A percentile compares a stretch with the other conserved stretches of the same genome.
phyloP scores from a whole-genome alignment of 2,113 vertebrate genomes.

The Pardalotus punctatus region DNA sequence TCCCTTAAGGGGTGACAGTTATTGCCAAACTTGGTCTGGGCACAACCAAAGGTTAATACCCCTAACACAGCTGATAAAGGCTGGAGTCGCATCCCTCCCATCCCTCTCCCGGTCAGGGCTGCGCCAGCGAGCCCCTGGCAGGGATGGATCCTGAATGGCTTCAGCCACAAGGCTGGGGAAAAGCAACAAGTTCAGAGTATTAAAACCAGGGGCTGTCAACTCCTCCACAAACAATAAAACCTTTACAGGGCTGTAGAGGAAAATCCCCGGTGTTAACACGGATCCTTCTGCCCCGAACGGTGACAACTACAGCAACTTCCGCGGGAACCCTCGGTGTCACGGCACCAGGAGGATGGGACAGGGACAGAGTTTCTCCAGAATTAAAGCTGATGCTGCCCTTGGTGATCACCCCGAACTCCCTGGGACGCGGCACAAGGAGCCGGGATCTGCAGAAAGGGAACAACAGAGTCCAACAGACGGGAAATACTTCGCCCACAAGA shows the following conservation, averaged over 20 bases:
- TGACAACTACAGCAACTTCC: accelerated
- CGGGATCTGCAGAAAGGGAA: background rate
- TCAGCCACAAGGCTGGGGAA: background rate
- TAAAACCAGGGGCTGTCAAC: background rate
- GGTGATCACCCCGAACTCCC: background rate
- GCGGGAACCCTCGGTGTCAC: accelerated
- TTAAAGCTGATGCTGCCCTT: background rate
- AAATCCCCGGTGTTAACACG: accelerated
- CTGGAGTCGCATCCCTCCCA: accelerated
- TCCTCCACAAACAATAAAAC: background rate
- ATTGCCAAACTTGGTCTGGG: background rate
- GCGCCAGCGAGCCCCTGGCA: accelerated
- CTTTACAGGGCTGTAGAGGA: accelerated
- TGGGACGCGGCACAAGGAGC: accelerated
- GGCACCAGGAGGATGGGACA: background rate
- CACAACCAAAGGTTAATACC: accelerated
- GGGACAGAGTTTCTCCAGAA: accelerated
- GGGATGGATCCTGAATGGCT: background rate
- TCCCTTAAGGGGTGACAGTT: accelerated
- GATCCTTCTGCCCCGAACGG: background rate
- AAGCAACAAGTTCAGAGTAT: background rate
- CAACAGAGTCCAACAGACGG: background rate
- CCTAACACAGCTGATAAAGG: accelerated
- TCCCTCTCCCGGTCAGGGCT: background rate
- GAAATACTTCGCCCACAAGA: constrained; percentile 73